Base-by-base conservation (phyloP, 2,113 vertebrate genomes). In the Drymodes brunneopygia region DNA sequence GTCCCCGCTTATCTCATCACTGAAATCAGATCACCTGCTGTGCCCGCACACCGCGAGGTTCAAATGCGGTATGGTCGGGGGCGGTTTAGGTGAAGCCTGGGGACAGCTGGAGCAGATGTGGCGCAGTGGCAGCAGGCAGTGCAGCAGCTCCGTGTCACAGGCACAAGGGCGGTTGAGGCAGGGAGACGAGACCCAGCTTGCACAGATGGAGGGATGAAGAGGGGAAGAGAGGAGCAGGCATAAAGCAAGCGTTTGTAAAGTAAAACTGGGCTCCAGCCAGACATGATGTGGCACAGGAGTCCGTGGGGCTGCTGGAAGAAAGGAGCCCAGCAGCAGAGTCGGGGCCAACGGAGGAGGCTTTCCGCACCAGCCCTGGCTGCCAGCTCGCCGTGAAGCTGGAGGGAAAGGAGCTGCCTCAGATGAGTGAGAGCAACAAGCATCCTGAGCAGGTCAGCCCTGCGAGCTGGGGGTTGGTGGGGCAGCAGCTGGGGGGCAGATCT, bases 311-410 rank as follows among this genome's bases (percentile, higher is more conserved):
- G 12, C 12, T 67, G 88, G 78, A 90, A 44, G 44, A 58, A 87
- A 78, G 22, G 25, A 91, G 58, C 62, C 38, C 0, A 0, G 53
- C 3, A 7, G 71, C 21, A 47, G 42, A 94, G 42, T 13, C 0
- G 2, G 29, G 35, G 29, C 44, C 0, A 3, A 16, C 0, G 1
- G 23, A 60, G 11, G 23, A 79, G 27, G 31, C 54, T 81, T 70
- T 9, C 24, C 1, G 3, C 64, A 44, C 51, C 2, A 12, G 66
- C n/a, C 29, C 38, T 7, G 21, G 54, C 23, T 50, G 11, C 69
- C 3, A 2, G 38, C 48, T 64, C 2, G 0, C 25, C 0, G 0
- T 57, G 69, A 81, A 79, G 27, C 44, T 1, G 2, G 45, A 56
- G 40, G 5, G 35, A 88, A 86, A 40, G 48, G 45, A 91, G 15